These are phyloP conservation scores for Pentalonia nigronervosa DNA, from an alignment of 1,140 invertebrate species.

Conservation along the genomic window DNA sequence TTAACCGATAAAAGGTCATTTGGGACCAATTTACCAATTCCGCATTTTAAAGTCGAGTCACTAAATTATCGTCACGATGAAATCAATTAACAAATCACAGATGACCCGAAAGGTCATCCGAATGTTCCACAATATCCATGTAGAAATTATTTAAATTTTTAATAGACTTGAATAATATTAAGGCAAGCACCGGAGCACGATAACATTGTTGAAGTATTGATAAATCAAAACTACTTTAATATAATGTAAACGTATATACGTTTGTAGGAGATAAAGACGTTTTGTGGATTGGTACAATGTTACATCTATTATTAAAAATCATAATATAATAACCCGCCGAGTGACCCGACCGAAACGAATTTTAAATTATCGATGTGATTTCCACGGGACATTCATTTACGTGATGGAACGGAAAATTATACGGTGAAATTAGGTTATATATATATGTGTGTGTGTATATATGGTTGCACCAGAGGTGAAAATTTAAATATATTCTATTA, in stretches of 20 bases:
- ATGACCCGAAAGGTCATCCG: neutral
- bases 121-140: neutral
- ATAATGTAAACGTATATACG: neutral
- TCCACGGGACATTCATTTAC: neutral
- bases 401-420: slow-evolving; percentile 18
- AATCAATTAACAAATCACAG: neutral
- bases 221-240: neutral
- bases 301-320: slow-evolving; percentile 32
- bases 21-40: no score
- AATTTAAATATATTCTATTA: slow-evolving; percentile 19
- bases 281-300: neutral
- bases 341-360: slow-evolving; percentile 35
- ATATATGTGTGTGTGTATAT: neutral
- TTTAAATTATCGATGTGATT: slow-evolving; percentile 46
- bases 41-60: no score
- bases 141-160: neutral
- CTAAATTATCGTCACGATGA: neutral
- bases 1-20: no score
- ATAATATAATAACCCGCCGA: slow-evolving; percentile 11
- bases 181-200: neutral
- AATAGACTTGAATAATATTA: neutral
- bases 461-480: neutral
- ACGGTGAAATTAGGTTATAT: slow-evolving; percentile 10
- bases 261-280: neutral
- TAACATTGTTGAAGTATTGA: neutral